These are phyloP conservation scores for Petrolisthes cinctipes DNA, from an alignment of 2,888 invertebrate species.

Conservation along the genomic window DNA sequence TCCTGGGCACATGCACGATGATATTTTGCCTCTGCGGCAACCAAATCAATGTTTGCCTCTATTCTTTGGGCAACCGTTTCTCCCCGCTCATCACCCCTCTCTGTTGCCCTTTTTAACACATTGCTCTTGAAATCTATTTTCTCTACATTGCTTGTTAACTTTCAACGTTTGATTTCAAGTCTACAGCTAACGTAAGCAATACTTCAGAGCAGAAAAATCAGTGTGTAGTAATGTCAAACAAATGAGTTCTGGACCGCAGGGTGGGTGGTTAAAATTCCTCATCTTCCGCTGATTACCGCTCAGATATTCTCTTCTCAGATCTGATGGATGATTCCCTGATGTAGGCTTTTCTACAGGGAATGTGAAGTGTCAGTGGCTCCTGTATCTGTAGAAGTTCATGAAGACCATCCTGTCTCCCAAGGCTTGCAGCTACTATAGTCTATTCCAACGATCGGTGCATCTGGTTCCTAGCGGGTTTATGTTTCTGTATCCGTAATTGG, in stretches of 20 bases:
- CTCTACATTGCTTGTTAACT: conserved; percentile 35
- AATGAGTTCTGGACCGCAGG: conserved; percentile 18
- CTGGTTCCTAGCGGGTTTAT: no score
- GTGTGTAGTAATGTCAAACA: conserved; percentile 37
- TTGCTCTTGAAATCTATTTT: conserved; percentile 29
- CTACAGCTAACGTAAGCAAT: conserved; percentile 28
- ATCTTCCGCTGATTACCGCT: neutral
- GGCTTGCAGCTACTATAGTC: conserved; percentile 14
- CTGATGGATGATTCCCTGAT: conserved; percentile 13
- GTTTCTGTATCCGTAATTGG: no score
- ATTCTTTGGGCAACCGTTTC: conserved; percentile 34
- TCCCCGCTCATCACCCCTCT: conserved; percentile 32
- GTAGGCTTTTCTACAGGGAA: conserved; percentile 6
- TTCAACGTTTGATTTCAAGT: conserved; percentile 30
- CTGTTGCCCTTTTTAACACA: conserved; percentile 35
- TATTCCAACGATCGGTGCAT: no score
- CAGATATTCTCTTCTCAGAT: conserved; percentile 29
- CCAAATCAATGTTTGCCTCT: conserved; percentile 35
- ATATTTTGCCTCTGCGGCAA: conserved; percentile 37
- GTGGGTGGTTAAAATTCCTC: conserved; percentile 27
- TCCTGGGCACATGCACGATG: conserved; percentile 31
- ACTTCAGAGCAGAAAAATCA: conserved; percentile 32
- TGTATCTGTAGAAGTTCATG: conserved; percentile 24
- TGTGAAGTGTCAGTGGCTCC: conserved; percentile 18
- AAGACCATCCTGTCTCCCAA: conserved; percentile 21